Percentiles rank a stretch among this genome's conserved stretches.
These are phyloP conservation scores for Drosophila murphyi DNA, from an alignment of 1,140 invertebrate genomes.

Conservation along the genomic window DNA sequence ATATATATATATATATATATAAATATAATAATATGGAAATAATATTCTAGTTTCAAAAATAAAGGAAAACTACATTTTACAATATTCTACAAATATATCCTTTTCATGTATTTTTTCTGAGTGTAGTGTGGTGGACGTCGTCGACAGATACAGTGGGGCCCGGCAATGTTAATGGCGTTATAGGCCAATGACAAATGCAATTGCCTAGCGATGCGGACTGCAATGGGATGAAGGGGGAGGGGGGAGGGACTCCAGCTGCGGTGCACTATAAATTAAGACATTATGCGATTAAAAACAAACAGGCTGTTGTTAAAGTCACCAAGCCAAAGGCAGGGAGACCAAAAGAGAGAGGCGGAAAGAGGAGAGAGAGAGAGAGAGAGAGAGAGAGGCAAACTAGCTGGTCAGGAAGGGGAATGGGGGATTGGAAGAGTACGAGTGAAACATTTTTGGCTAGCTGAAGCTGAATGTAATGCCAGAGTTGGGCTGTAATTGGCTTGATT, in stretches of 20 bases:
- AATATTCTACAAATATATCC: no score
- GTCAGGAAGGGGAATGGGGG: conserved; percentile 5
- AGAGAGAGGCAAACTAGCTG: neutral
- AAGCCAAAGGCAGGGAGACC: conserved; percentile 28
- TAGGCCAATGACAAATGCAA: conserved; percentile 81
- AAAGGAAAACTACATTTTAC: no score
- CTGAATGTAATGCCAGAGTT: neutral
- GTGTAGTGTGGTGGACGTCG: neutral
- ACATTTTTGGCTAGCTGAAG: conserved; percentile 40
- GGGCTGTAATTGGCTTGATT: neutral
- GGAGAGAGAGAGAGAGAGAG: conserved; percentile 21
- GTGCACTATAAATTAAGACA: conserved; percentile 83
- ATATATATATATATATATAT: no score
- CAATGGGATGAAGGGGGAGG: conserved; percentile 18
- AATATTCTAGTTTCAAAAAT: no score
- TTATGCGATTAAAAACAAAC: conserved; percentile 84
- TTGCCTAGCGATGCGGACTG: conserved; percentile 57
- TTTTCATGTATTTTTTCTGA: neutral
- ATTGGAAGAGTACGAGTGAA: conserved; percentile 3
- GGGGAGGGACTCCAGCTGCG: conserved; percentile 40
- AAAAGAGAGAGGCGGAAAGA: conserved; percentile 36
- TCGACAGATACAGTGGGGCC: neutral
- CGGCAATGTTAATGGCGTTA: conserved; percentile 78
- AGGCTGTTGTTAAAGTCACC: conserved; percentile 73
- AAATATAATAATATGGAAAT: no score